Conservation (phyloP, 2,888 invertebrate species). For the Ceramica pisi region DNA sequence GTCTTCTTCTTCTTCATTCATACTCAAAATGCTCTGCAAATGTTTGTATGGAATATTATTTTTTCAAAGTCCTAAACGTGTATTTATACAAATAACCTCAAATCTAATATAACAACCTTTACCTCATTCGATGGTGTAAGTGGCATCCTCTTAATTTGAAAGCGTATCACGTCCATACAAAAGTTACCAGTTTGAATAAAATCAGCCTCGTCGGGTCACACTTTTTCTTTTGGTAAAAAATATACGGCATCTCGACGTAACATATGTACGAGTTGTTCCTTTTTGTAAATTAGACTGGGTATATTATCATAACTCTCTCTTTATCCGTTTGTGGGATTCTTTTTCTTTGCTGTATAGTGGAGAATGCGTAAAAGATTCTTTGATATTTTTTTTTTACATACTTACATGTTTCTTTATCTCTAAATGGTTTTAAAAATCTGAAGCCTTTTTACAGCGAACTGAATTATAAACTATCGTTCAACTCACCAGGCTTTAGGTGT, state of each 20-base stretch:
- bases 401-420: neutral
- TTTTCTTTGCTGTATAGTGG: conserved; percentile 53
- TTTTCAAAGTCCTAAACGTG: conserved; percentile 1
- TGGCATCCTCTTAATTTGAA: conserved; percentile 68
- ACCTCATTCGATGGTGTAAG: conserved; percentile 62
- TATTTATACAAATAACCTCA: conserved; percentile 6
- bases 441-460: neutral
- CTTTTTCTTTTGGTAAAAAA: conserved; percentile 73
- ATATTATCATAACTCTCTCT: conserved; percentile 69
- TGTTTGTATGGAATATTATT: neutral
- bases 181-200: conserved; percentile 80
- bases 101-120: conserved; percentile 29
- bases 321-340: conserved; percentile 49
- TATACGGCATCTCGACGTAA: conserved; percentile 60
- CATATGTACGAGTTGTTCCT: conserved; percentile 68
- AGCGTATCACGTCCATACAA: conserved; percentile 74
- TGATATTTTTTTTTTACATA: conserved; percentile 1
- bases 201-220: conserved; percentile 73
- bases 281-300: conserved; percentile 71
- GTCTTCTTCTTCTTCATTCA: neutral
- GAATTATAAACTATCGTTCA: neutral
- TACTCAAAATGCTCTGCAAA: neutral
- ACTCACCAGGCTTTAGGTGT: neutral
- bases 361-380: conserved; percentile 42
- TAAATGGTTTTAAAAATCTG: neutral